Conservation (phyloP, 1,140 invertebrate species). For the Aphelinus atriplicis region DNA sequence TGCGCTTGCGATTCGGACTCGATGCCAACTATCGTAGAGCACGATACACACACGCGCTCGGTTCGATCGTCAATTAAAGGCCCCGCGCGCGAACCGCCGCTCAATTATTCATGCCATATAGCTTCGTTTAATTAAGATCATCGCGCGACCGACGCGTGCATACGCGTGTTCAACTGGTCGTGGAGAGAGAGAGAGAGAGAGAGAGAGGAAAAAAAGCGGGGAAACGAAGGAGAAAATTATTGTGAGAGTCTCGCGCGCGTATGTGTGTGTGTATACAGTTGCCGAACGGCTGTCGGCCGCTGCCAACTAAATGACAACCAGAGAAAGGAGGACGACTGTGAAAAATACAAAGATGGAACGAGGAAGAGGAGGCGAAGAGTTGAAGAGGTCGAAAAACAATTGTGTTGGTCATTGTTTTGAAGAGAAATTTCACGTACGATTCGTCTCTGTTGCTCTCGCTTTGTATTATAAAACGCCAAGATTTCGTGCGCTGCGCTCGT, state of each 20-base stretch:
- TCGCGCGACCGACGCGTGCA: neutral
- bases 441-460: no score
- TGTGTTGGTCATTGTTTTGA: neutral
- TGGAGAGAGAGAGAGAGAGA: conserved; percentile 1
- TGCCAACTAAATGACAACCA: conserved; percentile 6
- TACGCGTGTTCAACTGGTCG: neutral
- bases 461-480: no score
- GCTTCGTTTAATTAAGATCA: no score
- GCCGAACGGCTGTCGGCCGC: conserved; percentile 22
- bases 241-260: neutral
- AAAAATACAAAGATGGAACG: conserved; percentile 27
- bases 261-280: conserved; percentile 36
- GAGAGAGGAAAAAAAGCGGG: neutral
- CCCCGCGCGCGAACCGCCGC: no score
- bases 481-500: neutral
- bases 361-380: conserved; percentile 37
- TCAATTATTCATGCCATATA: no score
- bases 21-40: no score
- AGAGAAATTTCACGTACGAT: neutral
- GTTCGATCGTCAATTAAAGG: no score
- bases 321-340: conserved; percentile 10
- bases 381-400: conserved; percentile 19
- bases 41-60: no score
- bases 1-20: no score
- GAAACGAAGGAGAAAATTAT: neutral